Conservation (phyloP, 2,113 vertebrate species). For the Notechis scutatus region DNA sequence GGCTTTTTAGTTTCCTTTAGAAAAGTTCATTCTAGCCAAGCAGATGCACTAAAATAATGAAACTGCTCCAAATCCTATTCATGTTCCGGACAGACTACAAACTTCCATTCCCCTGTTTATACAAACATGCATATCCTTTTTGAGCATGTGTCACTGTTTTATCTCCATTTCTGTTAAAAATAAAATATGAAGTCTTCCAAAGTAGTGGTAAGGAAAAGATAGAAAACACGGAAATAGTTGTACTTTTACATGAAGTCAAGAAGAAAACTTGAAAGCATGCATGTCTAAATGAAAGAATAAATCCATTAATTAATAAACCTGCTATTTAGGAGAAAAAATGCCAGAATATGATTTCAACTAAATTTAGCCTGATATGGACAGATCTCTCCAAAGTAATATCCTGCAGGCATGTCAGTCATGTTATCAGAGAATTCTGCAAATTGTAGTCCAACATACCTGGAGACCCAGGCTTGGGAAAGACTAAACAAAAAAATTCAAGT, state of each 20-base stretch:
- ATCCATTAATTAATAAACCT: neutral
- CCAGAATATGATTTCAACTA: neutral
- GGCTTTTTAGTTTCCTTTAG: slow-evolving; percentile 2
- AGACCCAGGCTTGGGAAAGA: neutral
- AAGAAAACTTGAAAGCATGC: neutral
- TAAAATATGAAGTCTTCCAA: neutral
- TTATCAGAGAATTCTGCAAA: neutral
- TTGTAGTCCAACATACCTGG: neutral
- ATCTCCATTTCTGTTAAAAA: slow-evolving; percentile 38
- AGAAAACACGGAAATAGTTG: neutral
- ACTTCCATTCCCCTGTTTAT: slow-evolving; percentile 44
- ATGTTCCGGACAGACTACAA: slow-evolving; percentile 51
- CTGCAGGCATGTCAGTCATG: neutral
- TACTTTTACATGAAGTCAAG: neutral
- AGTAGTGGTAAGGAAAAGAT: neutral
- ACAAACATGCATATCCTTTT: slow-evolving; percentile 53
- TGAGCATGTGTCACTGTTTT: slow-evolving; percentile 37
- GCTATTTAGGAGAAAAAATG: neutral
- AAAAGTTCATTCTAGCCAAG: slow-evolving; percentile 8
- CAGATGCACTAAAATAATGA: slow-evolving; percentile 50
- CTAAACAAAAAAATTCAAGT: neutral
- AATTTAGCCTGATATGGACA: neutral
- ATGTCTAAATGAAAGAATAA: neutral
- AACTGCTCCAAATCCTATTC: slow-evolving; percentile 36
- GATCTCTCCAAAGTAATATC: neutral